Evolutionary conservation across 2,113 vertebrate genomes (phyloP), one percentile per base, ranked within the genome.

Genomic region (Sclerurus mexicanus): DNA sequence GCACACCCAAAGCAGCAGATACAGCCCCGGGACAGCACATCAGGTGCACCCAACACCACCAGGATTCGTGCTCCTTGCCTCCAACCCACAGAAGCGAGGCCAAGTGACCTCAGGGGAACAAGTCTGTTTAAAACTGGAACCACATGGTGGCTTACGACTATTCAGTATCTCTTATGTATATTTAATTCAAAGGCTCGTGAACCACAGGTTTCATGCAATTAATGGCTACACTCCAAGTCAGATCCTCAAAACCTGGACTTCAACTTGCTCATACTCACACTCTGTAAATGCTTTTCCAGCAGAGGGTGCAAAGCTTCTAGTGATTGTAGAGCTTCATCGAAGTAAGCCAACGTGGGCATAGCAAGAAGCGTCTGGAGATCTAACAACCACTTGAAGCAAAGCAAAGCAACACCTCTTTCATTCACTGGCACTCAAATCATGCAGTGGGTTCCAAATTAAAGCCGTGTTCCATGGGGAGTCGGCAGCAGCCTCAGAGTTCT

Each of bases 1-100:
- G 40, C 28, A 58, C 31, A 33, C 14, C n/a, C 80, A 73, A 8
- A 74, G 18, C 63, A 80, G 68, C 67, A 30, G 58, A 25, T 22
- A 37, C 44, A 33, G 9, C 40, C 21, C 24, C 24, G 62, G n/a
- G 33, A 68, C n/a, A 66, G 62, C 39, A 35, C 12, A 28, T 21
- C 28, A 42, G 30, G 24, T 3, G 1, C 1, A 18, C 4, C 25
- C 24, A 84, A 1, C 27, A 10, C 4, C 55, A 35, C 1, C 0
- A 0, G 7, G 30, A 60, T 52, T 39, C 55, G 50, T 30, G 39
- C 50, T 59, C 74, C 46, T 30, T 56, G 59, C 35, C 14, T 33
- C 5, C 55, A 11, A 50, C 47, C n/a, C 63, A 39, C 28, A 56
- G 47, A 77, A 77, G 46, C 33, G 50, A 68, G 47, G 53, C 59